Conservation (phyloP, 2,888 invertebrate species). For the Hirudinaria manillensis region DNA sequence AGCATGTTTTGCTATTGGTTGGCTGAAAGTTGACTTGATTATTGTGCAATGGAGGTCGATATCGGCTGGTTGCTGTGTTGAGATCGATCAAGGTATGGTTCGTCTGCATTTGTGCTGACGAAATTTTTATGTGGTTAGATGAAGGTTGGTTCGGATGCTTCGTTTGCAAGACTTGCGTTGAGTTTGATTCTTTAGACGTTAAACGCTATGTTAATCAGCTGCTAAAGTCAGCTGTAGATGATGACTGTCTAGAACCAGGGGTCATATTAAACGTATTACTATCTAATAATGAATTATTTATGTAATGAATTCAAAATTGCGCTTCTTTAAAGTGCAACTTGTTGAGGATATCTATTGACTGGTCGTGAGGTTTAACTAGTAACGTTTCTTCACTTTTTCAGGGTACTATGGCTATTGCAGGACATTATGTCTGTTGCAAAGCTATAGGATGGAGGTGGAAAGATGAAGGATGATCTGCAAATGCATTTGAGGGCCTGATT, state of each 20-base stretch:
- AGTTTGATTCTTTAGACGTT: not conserved
- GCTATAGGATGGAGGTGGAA: too few species aligned
- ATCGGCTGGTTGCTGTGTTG: constrained; percentile 22
- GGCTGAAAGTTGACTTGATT: not conserved
- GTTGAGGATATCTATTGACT: not conserved
- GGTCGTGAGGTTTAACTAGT: not conserved
- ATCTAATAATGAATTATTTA: not conserved
- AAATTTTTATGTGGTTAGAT: not conserved
- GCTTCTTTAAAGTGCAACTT: not conserved
- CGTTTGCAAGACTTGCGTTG: not conserved
- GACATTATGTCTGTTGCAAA: too few species aligned
- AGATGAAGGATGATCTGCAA: too few species aligned
- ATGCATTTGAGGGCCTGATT: too few species aligned
- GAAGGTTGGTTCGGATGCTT: not conserved
- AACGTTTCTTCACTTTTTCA: too few species aligned
- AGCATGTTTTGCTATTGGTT: constrained; percentile 15
- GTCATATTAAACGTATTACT: not conserved
- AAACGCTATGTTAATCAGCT: not conserved
- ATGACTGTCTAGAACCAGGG: not conserved
- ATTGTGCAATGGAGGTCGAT: constrained; percentile 10
- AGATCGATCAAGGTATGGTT: constrained; percentile 6
- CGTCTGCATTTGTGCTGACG: not conserved
- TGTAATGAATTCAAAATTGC: not conserved
- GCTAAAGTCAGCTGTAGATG: constrained; percentile 18
- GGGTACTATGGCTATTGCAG: too few species aligned